Evolutionary conservation across 2,113 vertebrate species (phyloP).

Genomic region (Psettodes erumei): DNA sequence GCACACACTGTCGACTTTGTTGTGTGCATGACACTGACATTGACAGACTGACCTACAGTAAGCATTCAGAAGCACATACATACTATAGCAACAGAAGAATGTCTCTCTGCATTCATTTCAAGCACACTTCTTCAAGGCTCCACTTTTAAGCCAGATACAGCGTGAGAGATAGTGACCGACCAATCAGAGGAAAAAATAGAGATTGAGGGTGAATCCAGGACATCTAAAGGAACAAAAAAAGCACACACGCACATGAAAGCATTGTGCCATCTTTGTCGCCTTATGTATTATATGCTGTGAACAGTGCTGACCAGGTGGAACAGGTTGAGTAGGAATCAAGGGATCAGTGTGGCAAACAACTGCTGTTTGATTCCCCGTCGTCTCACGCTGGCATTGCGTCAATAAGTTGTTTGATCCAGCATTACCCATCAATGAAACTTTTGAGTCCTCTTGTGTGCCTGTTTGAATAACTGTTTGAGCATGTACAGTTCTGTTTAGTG

Average conservation of each 20-base stretch:
- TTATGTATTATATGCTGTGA: slow-evolving; percentile 40
- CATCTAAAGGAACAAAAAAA: slow-evolving; percentile 46
- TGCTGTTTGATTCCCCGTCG: slow-evolving; percentile 49
- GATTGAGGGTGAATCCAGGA: slow-evolving; percentile 20
- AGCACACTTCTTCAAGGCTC: slow-evolving; percentile 15
- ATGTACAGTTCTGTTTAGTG: slow-evolving; percentile 2
- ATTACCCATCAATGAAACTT: slow-evolving; percentile 23
- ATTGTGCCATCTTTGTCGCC: slow-evolving; percentile 55
- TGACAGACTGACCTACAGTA: slow-evolving; percentile 4
- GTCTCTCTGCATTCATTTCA: slow-evolving; percentile 19
- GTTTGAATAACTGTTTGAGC: slow-evolving; percentile 27
- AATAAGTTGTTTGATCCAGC: slow-evolving; percentile 51
- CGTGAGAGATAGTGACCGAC: slow-evolving; percentile 15
- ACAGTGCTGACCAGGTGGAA: slow-evolving; percentile 62
- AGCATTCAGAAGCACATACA: slow-evolving; percentile 9
- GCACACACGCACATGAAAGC: slow-evolving; percentile 58
- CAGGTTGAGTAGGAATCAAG: slow-evolving; percentile 44
- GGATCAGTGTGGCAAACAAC: slow-evolving; percentile 56
- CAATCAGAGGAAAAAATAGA: slow-evolving; percentile 4
- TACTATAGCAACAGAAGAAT: slow-evolving; percentile 10
- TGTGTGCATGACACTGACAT: background rate
- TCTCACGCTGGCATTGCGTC: slow-evolving; percentile 29
- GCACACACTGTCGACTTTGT: slow-evolving; percentile 7
- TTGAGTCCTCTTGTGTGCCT: slow-evolving; percentile 8
- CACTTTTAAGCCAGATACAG: background rate